Evolutionary conservation across 2,113 vertebrate species (phyloP), one percentile per base, ranked within the genome.

Genomic region (Ciconia boyciana): DNA sequence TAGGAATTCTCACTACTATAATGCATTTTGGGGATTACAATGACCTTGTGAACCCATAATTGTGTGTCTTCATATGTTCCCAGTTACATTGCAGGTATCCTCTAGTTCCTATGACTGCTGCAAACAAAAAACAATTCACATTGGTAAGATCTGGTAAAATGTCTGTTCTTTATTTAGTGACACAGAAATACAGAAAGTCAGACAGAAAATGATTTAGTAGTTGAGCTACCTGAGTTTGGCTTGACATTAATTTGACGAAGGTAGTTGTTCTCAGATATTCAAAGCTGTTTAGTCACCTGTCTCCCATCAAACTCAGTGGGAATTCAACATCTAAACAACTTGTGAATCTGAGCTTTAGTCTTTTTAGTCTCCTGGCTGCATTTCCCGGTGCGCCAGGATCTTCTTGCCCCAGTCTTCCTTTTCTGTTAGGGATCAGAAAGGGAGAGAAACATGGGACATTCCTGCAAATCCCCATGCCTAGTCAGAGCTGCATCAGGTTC

Each of bases 21-120:
- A 48, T 54, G 6, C 1, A 22, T 62, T 83, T 79, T 52, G 0
- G 0, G 24, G 18, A 44, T 44, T 54, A 26, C 4, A 71, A 3
- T 57, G 17, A 10, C 10, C 13, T 54, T 26, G 15, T 62, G 24
- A 61, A 68, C 9, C 26, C 8, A 1, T 61, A 48, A 34, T 15
- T 48, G 9, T 32, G 19, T 14, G 12, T 13, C 11, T 66, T 72
- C 32, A 12, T 29, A 41, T 2, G 0, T 41, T 91, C 19, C 32
- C 39, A 46, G 31, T 43, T 75, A 25, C 6, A 16, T 8, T 19
- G 10, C 49, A 43, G 0, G 1, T 66, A 46, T 49, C 22, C 22
- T 89, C 32, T 41, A 24, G 10, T 11, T 86, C 32, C 19, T 69
- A 18, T 20, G 21, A 48, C 32, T 77, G 10, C 49, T 74, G 46